Conservation (phyloP, 2,797 vertebrate genomes). For the Melanotaenia parkinsoni region DNA sequence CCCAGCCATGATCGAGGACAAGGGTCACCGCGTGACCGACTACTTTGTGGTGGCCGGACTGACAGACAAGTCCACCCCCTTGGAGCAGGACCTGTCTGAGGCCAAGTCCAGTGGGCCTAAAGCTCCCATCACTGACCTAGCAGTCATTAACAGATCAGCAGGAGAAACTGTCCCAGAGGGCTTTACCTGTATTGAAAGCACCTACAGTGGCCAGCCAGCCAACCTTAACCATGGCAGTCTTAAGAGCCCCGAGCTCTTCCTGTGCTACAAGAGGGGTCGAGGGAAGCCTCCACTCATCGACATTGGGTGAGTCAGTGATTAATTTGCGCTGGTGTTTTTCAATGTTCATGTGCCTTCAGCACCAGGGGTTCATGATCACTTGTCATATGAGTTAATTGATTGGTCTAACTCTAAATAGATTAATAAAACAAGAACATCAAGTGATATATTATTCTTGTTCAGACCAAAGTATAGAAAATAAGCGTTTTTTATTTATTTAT, state of each 20-base stretch:
- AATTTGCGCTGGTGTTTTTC: slow-evolving; percentile 14
- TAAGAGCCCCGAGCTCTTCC: slow-evolving; percentile 96
- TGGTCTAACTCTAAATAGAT: neutral
- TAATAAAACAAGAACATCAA: neutral
- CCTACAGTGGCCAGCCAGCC: slow-evolving; percentile 91
- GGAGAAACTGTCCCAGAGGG: slow-evolving; percentile 96
- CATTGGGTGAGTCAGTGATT: slow-evolving; percentile 87
- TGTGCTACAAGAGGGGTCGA: slow-evolving; percentile 93
- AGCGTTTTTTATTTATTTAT: too few relatives aligned
- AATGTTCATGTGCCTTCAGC: neutral
- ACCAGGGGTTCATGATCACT: neutral
- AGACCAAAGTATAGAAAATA: neutral
- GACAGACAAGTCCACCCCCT: slow-evolving; percentile 90
- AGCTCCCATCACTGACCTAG: slow-evolving; percentile 94
- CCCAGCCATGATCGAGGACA: slow-evolving; percentile 95
- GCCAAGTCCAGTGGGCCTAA: slow-evolving; percentile 92
- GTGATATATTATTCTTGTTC: neutral
- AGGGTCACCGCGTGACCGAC: slow-evolving; percentile 96
- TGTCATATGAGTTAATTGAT: neutral
- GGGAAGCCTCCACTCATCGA: slow-evolving; percentile 94
- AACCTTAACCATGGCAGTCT: slow-evolving; percentile 98
- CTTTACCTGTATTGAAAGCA: slow-evolving; percentile 95
- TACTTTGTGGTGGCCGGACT: slow-evolving; percentile 99
- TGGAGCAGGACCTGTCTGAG: slow-evolving; percentile 94
- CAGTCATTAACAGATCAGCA: slow-evolving; percentile 92